Evolutionary conservation across 2,888 invertebrate genomes (phyloP).

Genomic region (Harpagoxenus sublaevis): DNA sequence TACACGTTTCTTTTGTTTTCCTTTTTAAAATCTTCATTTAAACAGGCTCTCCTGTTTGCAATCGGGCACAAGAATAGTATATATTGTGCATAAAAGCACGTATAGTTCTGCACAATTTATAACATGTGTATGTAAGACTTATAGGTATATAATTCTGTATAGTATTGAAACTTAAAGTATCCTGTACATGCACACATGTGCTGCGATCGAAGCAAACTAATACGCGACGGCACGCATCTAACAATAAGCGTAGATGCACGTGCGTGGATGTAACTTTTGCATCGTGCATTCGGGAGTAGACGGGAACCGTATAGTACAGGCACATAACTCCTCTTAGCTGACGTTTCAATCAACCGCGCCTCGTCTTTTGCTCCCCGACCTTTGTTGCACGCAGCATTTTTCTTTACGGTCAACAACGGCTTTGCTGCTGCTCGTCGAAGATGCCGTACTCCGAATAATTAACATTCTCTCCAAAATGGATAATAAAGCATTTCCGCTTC

Average conservation of each 20-base stretch:
- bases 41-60: background rate
- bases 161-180: background rate
- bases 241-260: background rate
- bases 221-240: background rate
- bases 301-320: slow-evolving; percentile 60
- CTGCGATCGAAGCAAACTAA: background rate
- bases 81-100: background rate
- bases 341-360: slow-evolving; percentile 82
- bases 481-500: background rate
- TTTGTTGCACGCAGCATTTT: slow-evolving; percentile 51
- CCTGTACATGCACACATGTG: background rate
- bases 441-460: background rate
- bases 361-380: slow-evolving; percentile 71
- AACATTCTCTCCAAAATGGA: background rate
- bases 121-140: background rate
- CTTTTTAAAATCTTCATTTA: background rate
- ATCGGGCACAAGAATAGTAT: background rate
- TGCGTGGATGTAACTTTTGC: slow-evolving; percentile 4
- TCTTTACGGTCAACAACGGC: slow-evolving; percentile 30
- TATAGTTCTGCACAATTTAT: background rate
- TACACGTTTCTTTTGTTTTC: background rate
- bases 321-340: slow-evolving; percentile 81
- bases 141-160: background rate
- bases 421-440: slow-evolving; percentile 1
- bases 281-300: slow-evolving; percentile 33